A percentile compares a stretch with the other conserved stretches of the same genome.
phyloP scores from a whole-genome alignment of 1,140 invertebrate genomes.

The fruit fly (Drosophila melanogaster) region DNA sequence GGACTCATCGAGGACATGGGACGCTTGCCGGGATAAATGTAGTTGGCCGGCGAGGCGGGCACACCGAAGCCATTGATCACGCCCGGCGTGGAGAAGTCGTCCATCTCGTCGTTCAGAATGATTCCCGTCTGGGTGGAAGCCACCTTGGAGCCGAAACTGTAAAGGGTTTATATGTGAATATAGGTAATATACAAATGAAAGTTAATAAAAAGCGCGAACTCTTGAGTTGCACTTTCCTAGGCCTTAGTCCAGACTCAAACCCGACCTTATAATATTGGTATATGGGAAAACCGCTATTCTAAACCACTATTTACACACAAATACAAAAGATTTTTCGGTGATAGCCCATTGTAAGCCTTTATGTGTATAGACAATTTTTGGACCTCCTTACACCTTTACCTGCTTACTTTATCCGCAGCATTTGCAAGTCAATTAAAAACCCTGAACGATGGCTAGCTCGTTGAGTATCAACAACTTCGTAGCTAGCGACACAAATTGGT shows the following conservation, averaged over 20 bases:
- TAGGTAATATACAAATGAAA: background rate
- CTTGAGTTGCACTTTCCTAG: background rate
- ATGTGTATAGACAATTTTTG: background rate
- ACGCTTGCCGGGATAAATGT: conserved; percentile 93
- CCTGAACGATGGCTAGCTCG: background rate
- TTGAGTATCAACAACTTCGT: background rate
- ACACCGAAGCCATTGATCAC: conserved; percentile 92
- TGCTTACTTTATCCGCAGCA: background rate
- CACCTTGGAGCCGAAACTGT: conserved; percentile 91
- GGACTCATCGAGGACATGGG: conserved; percentile 97
- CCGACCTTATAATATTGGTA: background rate
- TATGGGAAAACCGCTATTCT: background rate
- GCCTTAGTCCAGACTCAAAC: background rate
- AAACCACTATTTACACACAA: background rate
- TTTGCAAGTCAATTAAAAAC: background rate
- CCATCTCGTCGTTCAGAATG: conserved; percentile 97
- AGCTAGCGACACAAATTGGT: background rate
- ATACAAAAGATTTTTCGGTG: background rate
- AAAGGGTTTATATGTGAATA: conserved; percentile 18
- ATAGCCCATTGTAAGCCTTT: too few species aligned
- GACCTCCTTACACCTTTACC: background rate
- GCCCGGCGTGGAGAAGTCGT: conserved; percentile 96
- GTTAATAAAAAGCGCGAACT: background rate
- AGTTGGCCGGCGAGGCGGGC: conserved; percentile 92
- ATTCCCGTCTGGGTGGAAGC: conserved; percentile 94